phyloP scores from a whole-genome alignment of 2,797 vertebrate genomes.

The Cichlasoma orientale region DNA sequence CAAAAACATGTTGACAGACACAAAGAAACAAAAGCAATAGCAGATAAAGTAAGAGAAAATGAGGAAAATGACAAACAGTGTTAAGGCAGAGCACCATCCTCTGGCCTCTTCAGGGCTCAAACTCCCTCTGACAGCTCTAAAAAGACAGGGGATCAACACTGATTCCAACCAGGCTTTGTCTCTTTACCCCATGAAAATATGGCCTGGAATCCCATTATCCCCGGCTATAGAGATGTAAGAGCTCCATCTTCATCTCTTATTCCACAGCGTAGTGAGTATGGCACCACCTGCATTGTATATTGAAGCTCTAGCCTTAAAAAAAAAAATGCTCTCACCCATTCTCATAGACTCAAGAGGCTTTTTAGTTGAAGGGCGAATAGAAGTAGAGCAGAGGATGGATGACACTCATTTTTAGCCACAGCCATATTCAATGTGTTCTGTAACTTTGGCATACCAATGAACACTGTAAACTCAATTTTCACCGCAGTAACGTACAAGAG shows the following conservation, averaged over 20 bases:
- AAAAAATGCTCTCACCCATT: constrained; percentile 18
- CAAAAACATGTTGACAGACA: not conserved
- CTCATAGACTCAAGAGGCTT: constrained; percentile 49
- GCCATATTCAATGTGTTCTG: constrained; percentile 20
- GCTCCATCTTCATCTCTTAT: constrained; percentile 65
- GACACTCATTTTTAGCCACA: constrained; percentile 40
- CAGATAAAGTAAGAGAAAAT: constrained; percentile 18
- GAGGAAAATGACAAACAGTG: constrained; percentile 39
- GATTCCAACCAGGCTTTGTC: constrained; percentile 70
- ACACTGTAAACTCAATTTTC: constrained; percentile 40
- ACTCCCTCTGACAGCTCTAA: constrained; percentile 51
- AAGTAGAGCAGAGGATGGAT: constrained; percentile 33
- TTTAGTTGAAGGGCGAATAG: constrained; percentile 65
- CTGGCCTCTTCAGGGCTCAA: constrained; percentile 43
- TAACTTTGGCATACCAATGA: constrained; percentile 46
- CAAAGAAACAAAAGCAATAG: not conserved
- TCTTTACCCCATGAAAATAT: constrained; percentile 67
- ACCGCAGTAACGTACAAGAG: not conserved
- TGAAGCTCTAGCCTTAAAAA: constrained; percentile 4
- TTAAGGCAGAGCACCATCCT: constrained; percentile 19
- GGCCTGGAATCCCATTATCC: constrained; percentile 73
- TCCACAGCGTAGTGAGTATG: constrained; percentile 19
- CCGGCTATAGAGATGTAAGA: constrained; percentile 49
- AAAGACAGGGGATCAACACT: constrained; percentile 65
- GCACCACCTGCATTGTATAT: constrained; percentile 44